Percentiles rank a stretch among this genome's conserved stretches.
phyloP scores from a whole-genome alignment of 1,140 invertebrate species.

The Trichomalopsis sarcophagae region DNA sequence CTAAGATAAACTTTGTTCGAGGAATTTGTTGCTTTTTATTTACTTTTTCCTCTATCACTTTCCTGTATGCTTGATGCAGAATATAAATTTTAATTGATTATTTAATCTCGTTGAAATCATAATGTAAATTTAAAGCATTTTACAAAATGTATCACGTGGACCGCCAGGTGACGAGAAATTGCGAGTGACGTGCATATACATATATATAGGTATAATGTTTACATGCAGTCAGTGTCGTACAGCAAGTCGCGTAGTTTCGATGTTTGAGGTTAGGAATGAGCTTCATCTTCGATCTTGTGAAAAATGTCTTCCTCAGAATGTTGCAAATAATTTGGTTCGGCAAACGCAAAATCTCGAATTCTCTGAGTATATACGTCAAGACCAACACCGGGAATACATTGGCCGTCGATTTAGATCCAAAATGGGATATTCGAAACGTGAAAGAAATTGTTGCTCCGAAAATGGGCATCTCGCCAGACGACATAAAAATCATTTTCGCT shows the following conservation, averaged over 20 bases:
- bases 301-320: slow-evolving; percentile 78
- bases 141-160: neutral
- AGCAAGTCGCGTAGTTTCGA: neutral
- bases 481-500: slow-evolving; percentile 90
- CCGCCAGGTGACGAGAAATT: neutral
- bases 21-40: slow-evolving; percentile 41
- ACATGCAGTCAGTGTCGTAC: neutral
- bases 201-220: neutral
- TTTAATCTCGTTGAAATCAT: neutral
- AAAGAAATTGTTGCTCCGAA: slow-evolving; percentile 84
- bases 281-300: slow-evolving; percentile 77
- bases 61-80: neutral
- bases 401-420: slow-evolving; percentile 82
- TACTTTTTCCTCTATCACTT: neutral
- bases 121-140: neutral
- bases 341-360: slow-evolving; percentile 78
- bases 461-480: slow-evolving; percentile 81
- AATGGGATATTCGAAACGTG: slow-evolving; percentile 85
- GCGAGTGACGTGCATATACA: neutral
- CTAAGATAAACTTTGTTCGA: slow-evolving; percentile 55
- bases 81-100: no score
- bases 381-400: slow-evolving; percentile 82
- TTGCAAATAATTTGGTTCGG: slow-evolving; percentile 79
- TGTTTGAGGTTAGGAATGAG: slow-evolving; percentile 72
- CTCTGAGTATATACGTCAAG: slow-evolving; percentile 83